Evolutionary conservation across 2,797 vertebrate genomes (phyloP), one percentile per base, ranked within the genome.

Genomic region (Decapterus maruadsi): DNA sequence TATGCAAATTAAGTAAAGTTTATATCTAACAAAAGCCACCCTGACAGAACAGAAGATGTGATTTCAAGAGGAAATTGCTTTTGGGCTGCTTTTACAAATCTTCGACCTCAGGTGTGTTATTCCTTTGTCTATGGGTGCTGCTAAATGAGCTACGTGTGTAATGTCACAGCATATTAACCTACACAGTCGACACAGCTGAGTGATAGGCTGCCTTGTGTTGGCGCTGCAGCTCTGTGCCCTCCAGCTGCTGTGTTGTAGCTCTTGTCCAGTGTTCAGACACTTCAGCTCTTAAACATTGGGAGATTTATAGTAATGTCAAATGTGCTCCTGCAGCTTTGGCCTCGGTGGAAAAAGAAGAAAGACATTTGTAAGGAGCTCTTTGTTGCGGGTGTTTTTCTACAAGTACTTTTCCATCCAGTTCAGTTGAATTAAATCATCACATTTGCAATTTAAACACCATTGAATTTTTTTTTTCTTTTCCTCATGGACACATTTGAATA

Each of bases 301-400:
- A 73, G 69, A 89, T 87, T 89, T 83, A 90, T 85, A 9, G 61
- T 42, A 16, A 71, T 79, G 83, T 71, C 75, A 77, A 54, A 57
- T 0, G 3, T 64, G 72, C 29, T 87, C 62, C 57, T 72, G 68
- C 56, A 50, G 77, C 42, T 76, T 63, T 68, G 53, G 57, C 70
- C 57, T 45, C 19, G 56, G 58, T 22, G 31, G 16, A 50, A 36
- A 36, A 20, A 57, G 50, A 36, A 36, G 19, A 57, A 62, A 75
- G 22, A 57, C 57, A 20, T 54, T 50, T 45, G 51, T 14, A 40
- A 40, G 2, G 59, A 46, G 17, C 50, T 57, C 0, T 68, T 68
- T 70, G 34, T 66, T 5, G 5, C 17, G 8, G 16, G 29, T 12
- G 11, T 9, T 59, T 11, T 56, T 55, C 7, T 19, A 8, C 14